phyloP scores from a whole-genome alignment of 2,797 vertebrate genomes.

The Darevskia mixta region DNA sequence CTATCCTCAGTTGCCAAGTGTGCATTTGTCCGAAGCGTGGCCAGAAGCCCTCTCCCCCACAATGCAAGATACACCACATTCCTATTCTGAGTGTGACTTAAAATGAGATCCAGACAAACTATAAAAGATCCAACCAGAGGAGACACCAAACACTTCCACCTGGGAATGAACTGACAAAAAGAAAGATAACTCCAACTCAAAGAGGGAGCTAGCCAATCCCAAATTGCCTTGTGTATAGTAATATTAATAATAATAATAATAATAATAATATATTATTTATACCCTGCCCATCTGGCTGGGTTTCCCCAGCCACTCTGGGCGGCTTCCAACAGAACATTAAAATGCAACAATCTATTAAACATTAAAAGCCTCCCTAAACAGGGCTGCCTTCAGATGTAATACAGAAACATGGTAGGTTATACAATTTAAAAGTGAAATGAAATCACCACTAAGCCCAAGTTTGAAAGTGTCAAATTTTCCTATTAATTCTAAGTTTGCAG shows the following conservation, averaged over 20 bases:
- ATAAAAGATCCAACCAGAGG: background rate
- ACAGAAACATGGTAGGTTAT: no score
- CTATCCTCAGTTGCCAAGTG: no score
- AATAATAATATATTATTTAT: no score
- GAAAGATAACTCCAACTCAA: background rate
- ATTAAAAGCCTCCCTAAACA: no score
- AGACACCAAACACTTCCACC: background rate
- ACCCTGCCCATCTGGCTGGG: no score
- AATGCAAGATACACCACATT: background rate
- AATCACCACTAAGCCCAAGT: background rate
- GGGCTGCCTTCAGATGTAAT: no score
- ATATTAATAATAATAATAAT: no score
- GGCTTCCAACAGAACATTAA: no score
- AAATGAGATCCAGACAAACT: background rate
- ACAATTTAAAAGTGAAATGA: no score
- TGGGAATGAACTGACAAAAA: background rate
- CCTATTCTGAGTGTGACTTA: background rate
- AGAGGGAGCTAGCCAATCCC: background rate
- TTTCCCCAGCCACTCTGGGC: no score
- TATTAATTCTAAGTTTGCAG: background rate
- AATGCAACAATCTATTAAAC: no score
- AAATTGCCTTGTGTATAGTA: no score
- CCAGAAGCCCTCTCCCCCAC: background rate
- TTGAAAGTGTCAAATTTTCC: background rate
- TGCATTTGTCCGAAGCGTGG: background rate